These are phyloP conservation scores for Hemicentrotus pulcherrimus DNA, from an alignment of 35 echinoderm and acorn worm species.

Conservation along the genomic window DNA sequence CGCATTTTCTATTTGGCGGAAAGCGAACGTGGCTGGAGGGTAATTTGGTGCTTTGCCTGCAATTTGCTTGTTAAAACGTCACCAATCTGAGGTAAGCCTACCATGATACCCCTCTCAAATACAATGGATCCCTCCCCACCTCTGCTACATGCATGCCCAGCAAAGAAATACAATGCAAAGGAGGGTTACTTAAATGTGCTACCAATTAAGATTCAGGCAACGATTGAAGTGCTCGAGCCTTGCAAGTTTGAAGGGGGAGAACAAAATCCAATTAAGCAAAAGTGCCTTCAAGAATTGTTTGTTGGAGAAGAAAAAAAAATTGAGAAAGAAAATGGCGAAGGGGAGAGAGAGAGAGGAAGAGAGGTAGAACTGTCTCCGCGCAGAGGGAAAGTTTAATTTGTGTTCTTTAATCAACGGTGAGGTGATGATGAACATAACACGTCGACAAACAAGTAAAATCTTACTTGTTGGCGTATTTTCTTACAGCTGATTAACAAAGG, in stretches of 20 bases:
- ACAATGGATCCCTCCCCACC: neutral
- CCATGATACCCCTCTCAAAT: slow-evolving; percentile 38
- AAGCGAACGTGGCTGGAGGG: slow-evolving; percentile 35
- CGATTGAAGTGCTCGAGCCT: neutral
- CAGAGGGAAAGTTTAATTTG: neutral
- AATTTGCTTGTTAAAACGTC: slow-evolving; percentile 56
- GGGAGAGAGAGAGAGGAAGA: neutral
- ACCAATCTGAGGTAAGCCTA: slow-evolving; percentile 27
- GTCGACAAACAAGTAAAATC: neutral
- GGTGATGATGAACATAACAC: neutral
- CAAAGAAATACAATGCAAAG: neutral
- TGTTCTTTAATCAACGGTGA: neutral
- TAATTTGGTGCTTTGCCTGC: slow-evolving; percentile 37
- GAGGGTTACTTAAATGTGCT: slow-evolving; percentile 36
- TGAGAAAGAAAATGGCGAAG: neutral
- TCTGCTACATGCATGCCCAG: neutral
- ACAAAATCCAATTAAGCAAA: slow-evolving; percentile 31
- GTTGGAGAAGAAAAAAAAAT: neutral
- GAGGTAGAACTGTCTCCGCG: neutral
- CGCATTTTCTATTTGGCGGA: slow-evolving; percentile 33
- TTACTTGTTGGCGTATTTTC: neutral
- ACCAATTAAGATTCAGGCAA: slow-evolving; percentile 42
- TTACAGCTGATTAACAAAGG: neutral
- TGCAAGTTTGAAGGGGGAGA: neutral
- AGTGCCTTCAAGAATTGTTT: neutral